These are phyloP conservation scores for Osedax fenrisi DNA, from an alignment of 2,888 invertebrate species.

Conservation along the genomic window DNA sequence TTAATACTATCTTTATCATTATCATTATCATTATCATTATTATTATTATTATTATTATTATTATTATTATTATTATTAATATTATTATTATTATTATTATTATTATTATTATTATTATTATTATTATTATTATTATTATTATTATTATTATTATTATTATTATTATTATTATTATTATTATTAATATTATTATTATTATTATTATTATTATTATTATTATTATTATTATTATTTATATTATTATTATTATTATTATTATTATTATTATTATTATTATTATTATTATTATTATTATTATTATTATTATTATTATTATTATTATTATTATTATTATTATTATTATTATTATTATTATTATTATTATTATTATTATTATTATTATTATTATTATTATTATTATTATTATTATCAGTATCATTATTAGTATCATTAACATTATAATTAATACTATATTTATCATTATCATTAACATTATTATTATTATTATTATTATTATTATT, in stretches of 20 bases:
- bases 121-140: no score
- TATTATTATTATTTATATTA: no score
- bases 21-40: no score
- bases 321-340: neutral
- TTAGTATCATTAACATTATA: neutral
- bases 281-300: neutral
- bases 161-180: no score
- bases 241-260: neutral
- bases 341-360: neutral
- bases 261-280: neutral
- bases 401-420: neutral
- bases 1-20: no score
- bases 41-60: no score
- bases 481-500: neutral
- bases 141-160: no score
- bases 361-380: neutral
- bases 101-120: no score
- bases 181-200: no score
- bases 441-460: neutral
- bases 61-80: no score
- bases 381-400: neutral
- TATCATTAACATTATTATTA: neutral
- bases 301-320: neutral
- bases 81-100: no score
- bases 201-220: no score